These are phyloP conservation scores for Todus mexicanus DNA, from an alignment of 2,797 vertebrate species.

Conservation along the genomic window DNA sequence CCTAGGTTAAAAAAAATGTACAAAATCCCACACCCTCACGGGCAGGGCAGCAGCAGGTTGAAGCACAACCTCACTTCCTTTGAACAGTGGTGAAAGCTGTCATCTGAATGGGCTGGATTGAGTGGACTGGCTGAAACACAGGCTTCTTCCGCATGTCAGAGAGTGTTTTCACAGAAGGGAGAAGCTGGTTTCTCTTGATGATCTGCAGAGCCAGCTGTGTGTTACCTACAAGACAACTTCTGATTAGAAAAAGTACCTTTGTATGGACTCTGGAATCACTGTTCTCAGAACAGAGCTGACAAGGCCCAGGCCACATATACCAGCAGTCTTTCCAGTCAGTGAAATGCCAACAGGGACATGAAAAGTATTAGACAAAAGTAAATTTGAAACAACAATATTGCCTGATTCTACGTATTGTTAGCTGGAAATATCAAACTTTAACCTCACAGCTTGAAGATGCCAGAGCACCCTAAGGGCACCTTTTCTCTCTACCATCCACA, in stretches of 20 bases:
- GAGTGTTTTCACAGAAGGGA: constrained; percentile 84
- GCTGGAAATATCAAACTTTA: not conserved
- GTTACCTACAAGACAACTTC: constrained; percentile 81
- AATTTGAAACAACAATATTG: not conserved
- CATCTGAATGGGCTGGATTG: constrained; percentile 87
- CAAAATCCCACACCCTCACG: constrained; percentile 31
- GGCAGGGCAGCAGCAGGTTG: not conserved
- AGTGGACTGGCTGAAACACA: constrained; percentile 82
- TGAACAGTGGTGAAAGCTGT: constrained; percentile 89
- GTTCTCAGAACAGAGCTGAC: not conserved
- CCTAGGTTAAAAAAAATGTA: constrained; percentile 51
- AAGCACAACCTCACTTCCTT: constrained; percentile 82
- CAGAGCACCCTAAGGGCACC: not conserved
- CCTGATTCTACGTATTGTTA: not conserved
- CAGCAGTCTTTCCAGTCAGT: not conserved
- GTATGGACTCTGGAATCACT: not conserved
- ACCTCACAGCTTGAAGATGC: not conserved
- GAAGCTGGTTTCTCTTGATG: constrained; percentile 97
- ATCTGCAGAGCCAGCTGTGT: constrained; percentile 98
- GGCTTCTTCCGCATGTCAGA: constrained; percentile 89
- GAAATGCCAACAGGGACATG: not conserved
- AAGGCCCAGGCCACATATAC: fast-evolving
- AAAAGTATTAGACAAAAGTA: not conserved
- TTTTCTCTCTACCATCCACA: not conserved
- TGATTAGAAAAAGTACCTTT: not conserved